Evolutionary conservation across 2,113 vertebrate species (phyloP).

Genomic region (sheep (Ovis aries)): DNA sequence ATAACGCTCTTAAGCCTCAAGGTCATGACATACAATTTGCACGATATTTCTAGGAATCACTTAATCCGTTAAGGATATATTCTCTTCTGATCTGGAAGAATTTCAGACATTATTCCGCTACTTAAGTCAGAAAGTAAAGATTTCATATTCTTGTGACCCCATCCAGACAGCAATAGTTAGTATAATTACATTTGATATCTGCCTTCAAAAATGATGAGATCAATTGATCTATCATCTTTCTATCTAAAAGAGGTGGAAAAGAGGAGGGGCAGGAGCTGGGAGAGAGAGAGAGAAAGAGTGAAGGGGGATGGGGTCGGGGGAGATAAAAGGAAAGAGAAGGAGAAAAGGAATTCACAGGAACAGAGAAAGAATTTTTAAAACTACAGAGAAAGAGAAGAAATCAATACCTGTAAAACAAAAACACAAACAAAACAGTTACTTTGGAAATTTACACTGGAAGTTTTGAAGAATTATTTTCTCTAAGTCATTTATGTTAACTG

Average conservation of each 20-base stretch:
- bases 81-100: background rate
- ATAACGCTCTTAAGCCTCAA: background rate
- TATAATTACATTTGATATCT: background rate
- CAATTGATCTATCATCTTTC: background rate
- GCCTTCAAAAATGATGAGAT: background rate
- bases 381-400: background rate
- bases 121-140: background rate
- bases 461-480: background rate
- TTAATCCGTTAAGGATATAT: background rate
- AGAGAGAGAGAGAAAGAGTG: background rate
- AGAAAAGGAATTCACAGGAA: background rate
- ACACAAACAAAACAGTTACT: background rate
- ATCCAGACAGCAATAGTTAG: background rate
- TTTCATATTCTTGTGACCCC: background rate
- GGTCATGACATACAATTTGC: background rate
- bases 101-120: background rate
- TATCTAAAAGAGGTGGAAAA: background rate
- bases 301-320: rapidly evolving
- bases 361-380: background rate
- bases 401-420: background rate
- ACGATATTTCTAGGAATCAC: background rate
- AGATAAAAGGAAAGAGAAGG: background rate
- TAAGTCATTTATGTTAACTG: background rate
- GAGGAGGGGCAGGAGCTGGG: background rate
- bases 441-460: background rate